A percentile compares a stretch with the other conserved stretches of the same genome.
Conservation (phyloP, 2,113 vertebrate species). For the Podarcis raffonei region DNA sequence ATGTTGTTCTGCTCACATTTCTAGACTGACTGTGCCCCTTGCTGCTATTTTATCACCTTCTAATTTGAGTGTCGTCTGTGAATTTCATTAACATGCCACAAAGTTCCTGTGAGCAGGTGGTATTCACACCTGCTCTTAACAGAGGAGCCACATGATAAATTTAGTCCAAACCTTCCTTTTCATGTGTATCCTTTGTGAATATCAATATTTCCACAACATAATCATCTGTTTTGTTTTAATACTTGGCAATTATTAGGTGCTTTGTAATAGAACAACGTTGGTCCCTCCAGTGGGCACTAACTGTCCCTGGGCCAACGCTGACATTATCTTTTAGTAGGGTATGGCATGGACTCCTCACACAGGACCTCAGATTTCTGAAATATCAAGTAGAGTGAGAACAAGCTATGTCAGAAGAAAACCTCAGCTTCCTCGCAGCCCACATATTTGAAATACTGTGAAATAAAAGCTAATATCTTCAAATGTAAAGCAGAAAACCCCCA, state of each 20-base stretch:
- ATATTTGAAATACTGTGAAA: neutral
- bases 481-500: neutral
- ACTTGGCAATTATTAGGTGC: conserved; percentile 39
- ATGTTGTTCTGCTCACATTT: neutral
- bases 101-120: neutral
- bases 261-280: conserved; percentile 34
- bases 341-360: neutral
- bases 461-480: neutral
- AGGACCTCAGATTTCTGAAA: neutral
- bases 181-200: conserved; percentile 12
- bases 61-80: neutral
- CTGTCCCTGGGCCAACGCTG: neutral
- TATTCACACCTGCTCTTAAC: neutral
- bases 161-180: conserved; percentile 10
- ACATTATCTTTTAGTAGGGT: neutral
- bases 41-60: conserved; percentile 6
- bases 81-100: conserved; percentile 32
- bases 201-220: conserved; percentile 26
- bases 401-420: neutral
- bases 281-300: conserved; percentile 1
- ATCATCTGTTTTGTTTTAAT: conserved; percentile 19
- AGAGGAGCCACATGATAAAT: neutral
- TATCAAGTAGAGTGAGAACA: neutral
- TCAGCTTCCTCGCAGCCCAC: neutral
- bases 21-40: conserved; percentile 5